Conservation (phyloP, 2,797 vertebrate genomes). For the Leptoclinus maculatus region DNA sequence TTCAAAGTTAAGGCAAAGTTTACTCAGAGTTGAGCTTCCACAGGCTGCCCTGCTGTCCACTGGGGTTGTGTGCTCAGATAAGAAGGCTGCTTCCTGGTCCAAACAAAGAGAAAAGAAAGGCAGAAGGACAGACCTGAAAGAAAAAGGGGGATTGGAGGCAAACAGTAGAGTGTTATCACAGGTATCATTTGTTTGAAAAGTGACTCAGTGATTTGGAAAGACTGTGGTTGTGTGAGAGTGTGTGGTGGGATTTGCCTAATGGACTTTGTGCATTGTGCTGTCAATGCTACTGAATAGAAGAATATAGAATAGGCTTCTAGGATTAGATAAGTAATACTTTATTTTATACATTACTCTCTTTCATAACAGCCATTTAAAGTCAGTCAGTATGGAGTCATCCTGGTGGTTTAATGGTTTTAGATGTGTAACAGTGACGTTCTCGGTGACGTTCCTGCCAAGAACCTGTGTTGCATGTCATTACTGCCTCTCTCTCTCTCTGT, state of each 20-base stretch:
- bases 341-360: background rate
- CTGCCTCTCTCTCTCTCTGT: background rate
- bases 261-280: constrained; percentile 9
- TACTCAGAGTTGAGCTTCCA: constrained; percentile 82
- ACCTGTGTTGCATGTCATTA: background rate
- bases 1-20: constrained; percentile 84
- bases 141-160: constrained; percentile 35
- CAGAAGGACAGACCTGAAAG: constrained; percentile 39
- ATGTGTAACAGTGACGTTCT: background rate
- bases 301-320: background rate
- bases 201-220: constrained; percentile 60
- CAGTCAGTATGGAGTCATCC: background rate
- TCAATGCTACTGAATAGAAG: constrained; percentile 26
- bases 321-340: background rate
- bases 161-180: constrained; percentile 67
- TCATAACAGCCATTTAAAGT: background rate
- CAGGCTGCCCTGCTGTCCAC: constrained; percentile 76
- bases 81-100: constrained; percentile 75
- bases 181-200: constrained; percentile 73
- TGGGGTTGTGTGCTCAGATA: constrained; percentile 78
- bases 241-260: constrained; percentile 54
- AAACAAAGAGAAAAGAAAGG: constrained; percentile 68
- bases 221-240: constrained; percentile 37
- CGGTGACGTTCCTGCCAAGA: background rate
- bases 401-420: background rate